These are phyloP conservation scores for Brenthis daphne DNA, from an alignment of 2,888 invertebrate genomes.

Conservation along the genomic window DNA sequence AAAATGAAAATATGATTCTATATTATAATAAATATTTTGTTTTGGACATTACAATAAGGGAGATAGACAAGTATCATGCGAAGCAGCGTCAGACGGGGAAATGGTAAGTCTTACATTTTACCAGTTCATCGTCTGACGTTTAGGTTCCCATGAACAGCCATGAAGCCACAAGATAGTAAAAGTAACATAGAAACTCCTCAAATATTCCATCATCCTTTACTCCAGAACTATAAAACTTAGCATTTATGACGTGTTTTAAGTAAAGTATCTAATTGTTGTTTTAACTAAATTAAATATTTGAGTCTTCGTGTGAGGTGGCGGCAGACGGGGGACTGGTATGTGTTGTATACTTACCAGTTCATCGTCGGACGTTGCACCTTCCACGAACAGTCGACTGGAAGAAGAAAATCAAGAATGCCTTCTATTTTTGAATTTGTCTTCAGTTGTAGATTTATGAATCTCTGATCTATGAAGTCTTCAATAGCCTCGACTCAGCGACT, in stretches of 20 bases:
- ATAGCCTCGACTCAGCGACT: too few species aligned
- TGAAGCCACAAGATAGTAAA: too few species aligned
- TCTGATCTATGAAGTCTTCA: too few species aligned
- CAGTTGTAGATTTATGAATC: too few species aligned
- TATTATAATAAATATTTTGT: too few species aligned
- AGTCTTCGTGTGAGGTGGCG: not conserved
- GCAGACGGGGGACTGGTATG: slow-evolving; percentile 11
- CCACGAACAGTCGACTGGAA: not conserved
- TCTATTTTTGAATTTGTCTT: not conserved
- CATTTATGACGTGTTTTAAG: too few species aligned
- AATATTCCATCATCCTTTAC: too few species aligned
- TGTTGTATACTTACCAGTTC: slow-evolving; percentile 9
- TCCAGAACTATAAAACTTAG: too few species aligned
- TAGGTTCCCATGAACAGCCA: not conserved
- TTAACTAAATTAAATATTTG: not conserved
- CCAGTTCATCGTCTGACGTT: slow-evolving; percentile 20
- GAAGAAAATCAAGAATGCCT: not conserved
- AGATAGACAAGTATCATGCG: not conserved
- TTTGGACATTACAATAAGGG: too few species aligned
- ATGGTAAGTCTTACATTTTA: not conserved
- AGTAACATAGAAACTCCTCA: too few species aligned
- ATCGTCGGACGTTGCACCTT: slow-evolving; percentile 16
- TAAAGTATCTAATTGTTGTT: too few species aligned
- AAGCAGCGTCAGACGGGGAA: not conserved
- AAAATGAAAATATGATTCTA: too few species aligned